Base-by-base conservation (phyloP, 2,113 vertebrate genomes). In the Bubo scandiacus region DNA sequence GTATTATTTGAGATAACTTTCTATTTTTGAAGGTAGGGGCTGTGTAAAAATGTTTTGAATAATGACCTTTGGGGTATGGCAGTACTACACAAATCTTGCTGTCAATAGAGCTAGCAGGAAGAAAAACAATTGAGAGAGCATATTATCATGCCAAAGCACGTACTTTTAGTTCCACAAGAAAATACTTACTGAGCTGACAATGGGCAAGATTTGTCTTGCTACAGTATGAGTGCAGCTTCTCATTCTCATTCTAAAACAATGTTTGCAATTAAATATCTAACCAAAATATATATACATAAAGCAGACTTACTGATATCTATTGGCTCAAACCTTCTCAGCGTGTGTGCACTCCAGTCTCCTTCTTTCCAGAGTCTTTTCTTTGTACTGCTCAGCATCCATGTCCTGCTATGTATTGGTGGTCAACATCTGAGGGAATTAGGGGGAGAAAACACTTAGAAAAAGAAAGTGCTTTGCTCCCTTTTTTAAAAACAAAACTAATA, bases 131-230 rank as follows among this genome's bases (percentile, higher is more conserved):
- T 79, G 78, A 65, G 63, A 34, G 66, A 70, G 45, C 54, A 62
- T 20, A 55, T 96, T 90, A 93, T 49, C 57, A 75, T 70, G 91
- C 61, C 73, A 72, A 87, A 89, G 70, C 59, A 58, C 66, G 86
- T 54, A 42, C 19, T 58, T 19, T 49, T 84, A 75, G 77, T 81
- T 90, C 49, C 73, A 75, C 62, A 86, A 81, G 45, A 81, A 90
- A 85, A 90, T 77, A 73, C 58, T 88, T 88, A 85, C 25, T 72
- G 79, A 90, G 42, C 40, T 95, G 54, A 77, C 40, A 92, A 94
- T 45, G 54, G 40, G 38, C 75, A 82, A 42, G 66, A 12, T 77
- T 72, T 88, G 45, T 32, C 62, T 80, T 96, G 27, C 49, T 70
- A 52, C 11, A 49, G 25, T 51, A 8, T n/a, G 61, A 79, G 8